These are phyloP conservation scores for Brachyhypopomus gauderio DNA, from an alignment of 2,113 vertebrate genomes.

Conservation along the genomic window DNA sequence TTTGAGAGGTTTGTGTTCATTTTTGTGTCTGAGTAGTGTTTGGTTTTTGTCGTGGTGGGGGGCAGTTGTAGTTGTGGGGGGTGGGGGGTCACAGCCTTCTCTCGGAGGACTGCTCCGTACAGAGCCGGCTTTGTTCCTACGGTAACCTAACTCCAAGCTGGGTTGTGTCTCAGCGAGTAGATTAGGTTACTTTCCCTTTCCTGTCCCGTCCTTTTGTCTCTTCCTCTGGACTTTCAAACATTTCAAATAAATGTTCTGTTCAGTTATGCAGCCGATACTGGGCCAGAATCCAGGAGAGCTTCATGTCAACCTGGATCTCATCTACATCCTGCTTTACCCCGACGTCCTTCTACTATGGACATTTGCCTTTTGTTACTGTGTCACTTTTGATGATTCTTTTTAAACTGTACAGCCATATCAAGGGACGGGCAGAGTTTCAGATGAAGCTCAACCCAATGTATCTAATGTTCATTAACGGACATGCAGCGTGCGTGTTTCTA, in stretches of 20 bases:
- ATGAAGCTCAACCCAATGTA: constrained; percentile 24
- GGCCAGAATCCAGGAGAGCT: no score
- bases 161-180: constrained; percentile 62
- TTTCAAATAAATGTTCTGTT: no score
- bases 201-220: no score
- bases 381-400: no score
- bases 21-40: no score
- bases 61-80: neutral
- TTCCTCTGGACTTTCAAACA: no score
- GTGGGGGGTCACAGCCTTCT: constrained; percentile 66
- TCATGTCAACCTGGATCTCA: no score
- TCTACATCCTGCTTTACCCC: no score
- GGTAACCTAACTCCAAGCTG: constrained; percentile 71
- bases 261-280: no score
- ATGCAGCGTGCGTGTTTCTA: constrained; percentile 54
- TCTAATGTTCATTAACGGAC: constrained; percentile 31
- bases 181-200: constrained; percentile 33
- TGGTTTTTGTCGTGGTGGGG: no score
- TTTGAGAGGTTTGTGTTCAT: constrained; percentile 38
- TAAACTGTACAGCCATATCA: constrained; percentile 53
- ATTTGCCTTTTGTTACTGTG: no score
- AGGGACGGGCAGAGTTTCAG: constrained; percentile 49
- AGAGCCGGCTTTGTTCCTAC: constrained; percentile 75
- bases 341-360: no score
- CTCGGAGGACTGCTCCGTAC: constrained; percentile 65